Conservation (phyloP, 2,113 vertebrate species). For the Cervus canadensis region DNA sequence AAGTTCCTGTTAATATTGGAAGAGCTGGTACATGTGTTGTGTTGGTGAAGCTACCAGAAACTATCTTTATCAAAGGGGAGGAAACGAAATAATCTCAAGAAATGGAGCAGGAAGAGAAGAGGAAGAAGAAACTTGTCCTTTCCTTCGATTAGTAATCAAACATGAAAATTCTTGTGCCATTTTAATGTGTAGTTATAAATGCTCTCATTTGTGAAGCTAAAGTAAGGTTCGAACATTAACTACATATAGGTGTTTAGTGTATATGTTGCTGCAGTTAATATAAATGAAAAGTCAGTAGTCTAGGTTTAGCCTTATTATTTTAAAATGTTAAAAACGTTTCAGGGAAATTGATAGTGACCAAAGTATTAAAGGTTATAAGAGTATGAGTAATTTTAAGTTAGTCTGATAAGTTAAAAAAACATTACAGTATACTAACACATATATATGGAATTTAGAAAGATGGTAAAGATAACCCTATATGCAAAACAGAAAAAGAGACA, state of each 20-base stretch:
- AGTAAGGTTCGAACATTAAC: conserved; percentile 5
- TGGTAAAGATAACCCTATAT: too few species aligned
- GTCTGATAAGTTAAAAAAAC: background rate
- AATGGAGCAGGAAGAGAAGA: conserved; percentile 13
- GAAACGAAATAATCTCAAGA: background rate
- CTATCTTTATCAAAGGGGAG: background rate
- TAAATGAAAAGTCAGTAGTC: background rate
- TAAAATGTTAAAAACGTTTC: background rate
- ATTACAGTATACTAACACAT: too few species aligned
- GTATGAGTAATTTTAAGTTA: background rate
- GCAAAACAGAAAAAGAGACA: too few species aligned
- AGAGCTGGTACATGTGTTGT: conserved; percentile 95
- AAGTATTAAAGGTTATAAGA: background rate
- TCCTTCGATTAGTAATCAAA: background rate
- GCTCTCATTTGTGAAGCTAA: conserved; percentile 22
- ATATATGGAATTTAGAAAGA: too few species aligned
- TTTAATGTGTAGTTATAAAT: conserved; percentile 47
- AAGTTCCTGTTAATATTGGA: conserved; percentile 96
- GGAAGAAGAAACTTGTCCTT: background rate
- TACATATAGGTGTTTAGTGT: background rate
- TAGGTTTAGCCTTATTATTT: background rate
- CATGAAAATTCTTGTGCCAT: background rate
- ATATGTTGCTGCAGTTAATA: conserved; percentile 12
- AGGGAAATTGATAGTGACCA: background rate
- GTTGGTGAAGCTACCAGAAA: conserved; percentile 91